Percentiles rank a stretch among this genome's conserved stretches.
Conservation (phyloP, 2,113 vertebrate species). For the Aegotheles bennettii region DNA sequence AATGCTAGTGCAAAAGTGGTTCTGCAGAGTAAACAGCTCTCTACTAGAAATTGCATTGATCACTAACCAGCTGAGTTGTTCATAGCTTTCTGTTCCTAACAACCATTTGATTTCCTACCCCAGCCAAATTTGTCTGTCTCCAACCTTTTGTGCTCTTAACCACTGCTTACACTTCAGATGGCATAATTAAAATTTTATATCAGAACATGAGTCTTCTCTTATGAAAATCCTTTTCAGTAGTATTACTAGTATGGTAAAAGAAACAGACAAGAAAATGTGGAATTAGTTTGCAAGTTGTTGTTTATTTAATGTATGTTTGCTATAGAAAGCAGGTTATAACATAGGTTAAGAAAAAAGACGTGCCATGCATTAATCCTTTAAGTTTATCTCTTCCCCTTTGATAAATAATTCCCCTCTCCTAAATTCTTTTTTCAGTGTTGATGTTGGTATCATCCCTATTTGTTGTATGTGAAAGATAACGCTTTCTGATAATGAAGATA, state of each 20-base stretch:
- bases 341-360: not conserved
- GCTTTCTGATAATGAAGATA: not conserved
- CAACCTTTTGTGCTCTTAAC: not conserved
- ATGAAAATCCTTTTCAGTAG: not conserved
- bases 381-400: not conserved
- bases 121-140: not conserved
- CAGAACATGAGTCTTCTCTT: not conserved
- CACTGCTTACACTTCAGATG: not conserved
- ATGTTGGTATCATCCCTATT: not conserved
- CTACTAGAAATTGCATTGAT: not conserved
- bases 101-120: not conserved
- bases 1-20: not conserved
- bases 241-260: not conserved
- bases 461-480: not conserved
- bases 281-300: not conserved
- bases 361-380: not conserved
- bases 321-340: not conserved
- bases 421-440: not conserved
- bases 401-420: not conserved
- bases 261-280: not conserved
- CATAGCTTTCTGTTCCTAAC: not conserved
- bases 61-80: not conserved
- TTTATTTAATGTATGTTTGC: not conserved
- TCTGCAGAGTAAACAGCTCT: not conserved
- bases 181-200: not conserved